Conservation (phyloP, 2,888 invertebrate species). For the Rapana venosa region DNA sequence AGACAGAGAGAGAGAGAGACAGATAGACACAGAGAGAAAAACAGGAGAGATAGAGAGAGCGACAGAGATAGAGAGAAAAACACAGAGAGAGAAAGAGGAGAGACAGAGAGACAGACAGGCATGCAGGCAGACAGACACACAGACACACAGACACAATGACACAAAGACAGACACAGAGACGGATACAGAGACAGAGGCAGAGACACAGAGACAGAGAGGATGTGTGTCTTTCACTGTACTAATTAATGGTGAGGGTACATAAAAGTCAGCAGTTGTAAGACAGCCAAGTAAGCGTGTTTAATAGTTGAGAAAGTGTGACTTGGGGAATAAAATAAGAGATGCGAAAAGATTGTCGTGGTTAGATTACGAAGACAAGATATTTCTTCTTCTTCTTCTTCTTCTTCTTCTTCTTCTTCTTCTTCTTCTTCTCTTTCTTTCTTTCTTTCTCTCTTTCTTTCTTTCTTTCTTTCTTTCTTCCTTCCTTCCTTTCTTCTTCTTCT, state of each 20-base stretch:
- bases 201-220: background rate
- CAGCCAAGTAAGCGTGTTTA: background rate
- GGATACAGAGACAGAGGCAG: background rate
- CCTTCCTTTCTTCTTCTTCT: no score
- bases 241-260: background rate
- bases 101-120: no score
- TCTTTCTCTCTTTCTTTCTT: no score
- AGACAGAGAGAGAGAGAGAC: background rate
- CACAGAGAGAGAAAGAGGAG: no score
- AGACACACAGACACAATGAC: no score
- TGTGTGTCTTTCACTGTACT: background rate
- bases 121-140: no score
- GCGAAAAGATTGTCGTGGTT: background rate
- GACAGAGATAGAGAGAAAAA: background rate
- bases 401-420: no score
- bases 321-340: no score
- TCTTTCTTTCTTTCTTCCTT: no score
- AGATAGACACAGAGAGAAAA: no score
- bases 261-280: background rate
- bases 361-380: background rate
- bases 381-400: background rate
- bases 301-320: background rate
- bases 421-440: no score
- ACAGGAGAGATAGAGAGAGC: background rate
- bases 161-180: background rate